Percentiles rank a stretch among this genome's conserved stretches.
phyloP scores from a whole-genome alignment of 2,888 invertebrate species.

The Cristatella mucedo region DNA sequence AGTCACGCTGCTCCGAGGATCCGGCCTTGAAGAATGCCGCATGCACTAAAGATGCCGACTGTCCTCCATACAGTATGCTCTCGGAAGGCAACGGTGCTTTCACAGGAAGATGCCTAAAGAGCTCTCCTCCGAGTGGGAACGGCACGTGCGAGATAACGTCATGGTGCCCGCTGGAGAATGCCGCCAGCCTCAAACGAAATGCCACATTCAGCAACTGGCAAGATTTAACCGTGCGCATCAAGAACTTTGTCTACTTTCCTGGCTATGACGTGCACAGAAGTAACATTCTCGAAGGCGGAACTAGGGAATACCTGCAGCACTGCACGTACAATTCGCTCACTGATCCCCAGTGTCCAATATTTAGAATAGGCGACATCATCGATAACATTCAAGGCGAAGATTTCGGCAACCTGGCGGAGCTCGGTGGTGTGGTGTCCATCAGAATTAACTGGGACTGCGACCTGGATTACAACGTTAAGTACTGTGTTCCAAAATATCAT shows the following conservation, averaged over 20 bases:
- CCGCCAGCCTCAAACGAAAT: too few species aligned
- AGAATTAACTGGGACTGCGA: slow-evolving; percentile 42
- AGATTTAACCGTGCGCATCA: slow-evolving; percentile 40
- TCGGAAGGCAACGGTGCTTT: too few species aligned
- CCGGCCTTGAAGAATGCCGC: background rate
- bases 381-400: slow-evolving; percentile 14
- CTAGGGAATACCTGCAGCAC: slow-evolving; percentile 24
- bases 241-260: slow-evolving; percentile 41
- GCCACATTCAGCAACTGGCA: too few species aligned
- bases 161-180: too few species aligned
- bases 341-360: slow-evolving; percentile 38
- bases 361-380: slow-evolving; percentile 36
- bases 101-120: too few species aligned
- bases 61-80: too few species aligned
- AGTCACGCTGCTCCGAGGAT: slow-evolving; percentile 31
- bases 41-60: background rate
- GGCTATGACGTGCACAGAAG: slow-evolving; percentile 32
- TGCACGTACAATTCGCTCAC: slow-evolving; percentile 26
- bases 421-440: slow-evolving; percentile 41
- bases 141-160: too few species aligned
- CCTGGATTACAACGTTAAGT: slow-evolving; percentile 35
- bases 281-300: slow-evolving; percentile 28
- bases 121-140: too few species aligned
- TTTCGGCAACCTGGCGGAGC: background rate
- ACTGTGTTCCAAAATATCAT: slow-evolving; percentile 40